Conservation (phyloP, 2,797 vertebrate genomes). For the Syngnathus rostellatus region DNA sequence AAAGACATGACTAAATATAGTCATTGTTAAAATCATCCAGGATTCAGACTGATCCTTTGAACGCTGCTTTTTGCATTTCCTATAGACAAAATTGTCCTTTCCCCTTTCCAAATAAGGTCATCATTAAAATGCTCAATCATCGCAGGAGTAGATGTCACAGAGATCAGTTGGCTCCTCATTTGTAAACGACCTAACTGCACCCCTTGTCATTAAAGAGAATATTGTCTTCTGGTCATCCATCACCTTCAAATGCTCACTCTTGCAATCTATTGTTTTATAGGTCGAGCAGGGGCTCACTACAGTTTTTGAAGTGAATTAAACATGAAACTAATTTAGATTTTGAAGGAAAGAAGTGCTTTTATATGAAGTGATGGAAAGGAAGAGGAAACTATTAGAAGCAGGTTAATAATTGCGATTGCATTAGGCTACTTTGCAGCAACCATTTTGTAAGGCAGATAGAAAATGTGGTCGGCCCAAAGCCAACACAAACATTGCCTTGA, state of each 20-base stretch:
- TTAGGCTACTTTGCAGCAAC: constrained; percentile 43
- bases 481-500: constrained; percentile 59
- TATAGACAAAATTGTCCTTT: neutral
- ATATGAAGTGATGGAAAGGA: neutral
- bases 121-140: neutral
- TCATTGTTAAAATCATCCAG: too few species aligned
- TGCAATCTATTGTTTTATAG: neutral
- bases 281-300: neutral
- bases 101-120: neutral
- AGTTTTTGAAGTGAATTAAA: neutral
- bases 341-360: neutral
- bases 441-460: constrained; percentile 43
- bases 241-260: neutral
- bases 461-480: constrained; percentile 42
- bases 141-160: neutral
- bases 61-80: too few species aligned
- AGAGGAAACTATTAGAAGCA: neutral
- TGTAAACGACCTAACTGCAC: neutral
- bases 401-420: constrained; percentile 35
- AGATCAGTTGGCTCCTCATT: neutral
- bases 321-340: neutral
- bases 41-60: too few species aligned
- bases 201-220: neutral
- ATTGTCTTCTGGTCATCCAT: neutral
- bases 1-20: too few species aligned